Percentiles rank a stretch among this genome's conserved stretches.
phyloP scores from a whole-genome alignment of 1,140 invertebrate species.

The Drosophila ambigua region DNA sequence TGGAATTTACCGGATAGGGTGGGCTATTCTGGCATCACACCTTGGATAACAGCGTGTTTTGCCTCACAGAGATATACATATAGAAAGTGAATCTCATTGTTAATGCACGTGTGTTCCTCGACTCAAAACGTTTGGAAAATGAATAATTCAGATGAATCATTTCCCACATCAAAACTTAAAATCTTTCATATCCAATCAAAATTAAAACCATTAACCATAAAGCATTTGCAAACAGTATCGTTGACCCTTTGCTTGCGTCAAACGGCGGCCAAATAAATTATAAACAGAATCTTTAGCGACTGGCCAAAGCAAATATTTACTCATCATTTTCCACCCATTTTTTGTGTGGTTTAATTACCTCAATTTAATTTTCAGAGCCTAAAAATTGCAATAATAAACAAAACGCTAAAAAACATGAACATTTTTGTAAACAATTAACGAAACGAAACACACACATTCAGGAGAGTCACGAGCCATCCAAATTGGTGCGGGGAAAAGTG shows the following conservation, averaged over 20 bases:
- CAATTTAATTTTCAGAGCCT: conserved; percentile 56
- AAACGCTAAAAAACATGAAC: conserved; percentile 55
- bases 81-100: neutral
- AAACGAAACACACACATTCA: conserved; percentile 33
- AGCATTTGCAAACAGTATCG: conserved; percentile 9
- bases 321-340: conserved; percentile 21
- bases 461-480: conserved; percentile 32
- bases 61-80: neutral
- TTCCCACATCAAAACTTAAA: neutral
- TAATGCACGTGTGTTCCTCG: no score
- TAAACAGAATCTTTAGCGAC: conserved; percentile 26
- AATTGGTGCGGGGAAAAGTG: conserved; percentile 44
- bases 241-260: conserved; percentile 56
- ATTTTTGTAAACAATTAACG: conserved; percentile 64
- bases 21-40: neutral
- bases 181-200: neutral
- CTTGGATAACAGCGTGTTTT: no score
- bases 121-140: no score
- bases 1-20: no score
- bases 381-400: conserved; percentile 68
- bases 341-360: conserved; percentile 59
- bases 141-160: neutral
- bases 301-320: conserved; percentile 59
- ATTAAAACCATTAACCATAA: neutral
- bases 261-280: conserved; percentile 17